Percentiles rank a stretch among this genome's conserved stretches.
Conservation (phyloP, 2,888 invertebrate genomes). For the Dryobota labecula region DNA sequence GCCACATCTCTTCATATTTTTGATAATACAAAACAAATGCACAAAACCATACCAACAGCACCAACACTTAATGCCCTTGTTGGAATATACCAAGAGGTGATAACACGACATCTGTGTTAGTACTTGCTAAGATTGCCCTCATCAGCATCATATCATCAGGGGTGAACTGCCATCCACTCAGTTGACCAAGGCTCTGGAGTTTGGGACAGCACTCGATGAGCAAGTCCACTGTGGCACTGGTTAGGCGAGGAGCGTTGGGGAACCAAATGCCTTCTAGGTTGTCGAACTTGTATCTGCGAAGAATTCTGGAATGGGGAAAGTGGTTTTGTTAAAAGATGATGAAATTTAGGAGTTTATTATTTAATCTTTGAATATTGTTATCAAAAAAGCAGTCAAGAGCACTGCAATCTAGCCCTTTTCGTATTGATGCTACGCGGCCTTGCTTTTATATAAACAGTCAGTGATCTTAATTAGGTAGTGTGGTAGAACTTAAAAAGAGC, state of each 20-base stretch:
- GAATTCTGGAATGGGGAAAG: conserved; percentile 87
- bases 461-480: background rate
- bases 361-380: background rate
- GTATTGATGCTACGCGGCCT: too few species aligned
- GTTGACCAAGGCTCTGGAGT: conserved; percentile 91
- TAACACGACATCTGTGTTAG: conserved; percentile 92
- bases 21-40: conserved; percentile 47
- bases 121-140: conserved; percentile 91
- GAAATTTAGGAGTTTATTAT: background rate
- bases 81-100: conserved; percentile 91
- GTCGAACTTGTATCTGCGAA: conserved; percentile 92
- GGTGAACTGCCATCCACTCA: conserved; percentile 92
- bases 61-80: conserved; percentile 75
- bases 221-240: conserved; percentile 91
- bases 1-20: background rate
- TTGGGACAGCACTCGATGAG: conserved; percentile 93
- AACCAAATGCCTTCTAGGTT: conserved; percentile 93
- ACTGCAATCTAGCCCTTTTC: background rate
- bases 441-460: background rate
- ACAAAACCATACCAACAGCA: conserved; percentile 19
- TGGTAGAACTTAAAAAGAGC: background rate
- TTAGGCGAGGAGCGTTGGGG: conserved; percentile 92
- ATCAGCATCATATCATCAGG: conserved; percentile 93
- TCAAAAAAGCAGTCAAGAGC: background rate
- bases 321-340: background rate